These are phyloP conservation scores for Himantopus leucocephalus DNA, from an alignment of 2,113 vertebrate species.

Conservation along the genomic window DNA sequence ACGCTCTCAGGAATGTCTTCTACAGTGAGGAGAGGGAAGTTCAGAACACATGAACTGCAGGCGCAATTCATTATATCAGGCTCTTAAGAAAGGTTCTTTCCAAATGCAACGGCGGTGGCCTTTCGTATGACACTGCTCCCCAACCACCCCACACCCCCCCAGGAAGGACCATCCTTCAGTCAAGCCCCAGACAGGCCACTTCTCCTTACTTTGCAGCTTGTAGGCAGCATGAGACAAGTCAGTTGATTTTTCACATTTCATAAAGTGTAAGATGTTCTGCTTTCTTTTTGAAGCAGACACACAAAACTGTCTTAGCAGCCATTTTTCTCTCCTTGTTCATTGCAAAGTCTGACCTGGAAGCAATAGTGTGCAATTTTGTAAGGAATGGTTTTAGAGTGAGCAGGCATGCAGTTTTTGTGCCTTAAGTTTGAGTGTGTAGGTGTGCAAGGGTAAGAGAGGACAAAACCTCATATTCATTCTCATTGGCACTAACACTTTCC, in stretches of 20 bases:
- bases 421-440: not conserved
- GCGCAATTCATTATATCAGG: not conserved
- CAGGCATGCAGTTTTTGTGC: too few relatives aligned
- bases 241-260: not conserved
- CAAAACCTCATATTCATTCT: not conserved
- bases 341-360: not conserved
- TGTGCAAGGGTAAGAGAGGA: not conserved
- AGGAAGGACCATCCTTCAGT: not conserved
- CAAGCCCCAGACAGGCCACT: not conserved
- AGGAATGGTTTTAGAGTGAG: not conserved
- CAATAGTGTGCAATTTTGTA: not conserved
- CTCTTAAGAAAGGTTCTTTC: not conserved
- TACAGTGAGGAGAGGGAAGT: not conserved
- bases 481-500: not conserved
- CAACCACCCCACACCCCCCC: too few relatives aligned
- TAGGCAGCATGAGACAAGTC: not conserved
- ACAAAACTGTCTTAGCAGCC: not conserved
- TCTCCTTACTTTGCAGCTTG: not conserved
- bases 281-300: not conserved
- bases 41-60: not conserved
- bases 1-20: not conserved
- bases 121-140: not conserved
- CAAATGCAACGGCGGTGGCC: not conserved
- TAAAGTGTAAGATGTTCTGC: not conserved
- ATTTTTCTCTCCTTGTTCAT: not conserved